phyloP scores from a whole-genome alignment of 2,113 vertebrate genomes.

The Elanus axillaris region DNA sequence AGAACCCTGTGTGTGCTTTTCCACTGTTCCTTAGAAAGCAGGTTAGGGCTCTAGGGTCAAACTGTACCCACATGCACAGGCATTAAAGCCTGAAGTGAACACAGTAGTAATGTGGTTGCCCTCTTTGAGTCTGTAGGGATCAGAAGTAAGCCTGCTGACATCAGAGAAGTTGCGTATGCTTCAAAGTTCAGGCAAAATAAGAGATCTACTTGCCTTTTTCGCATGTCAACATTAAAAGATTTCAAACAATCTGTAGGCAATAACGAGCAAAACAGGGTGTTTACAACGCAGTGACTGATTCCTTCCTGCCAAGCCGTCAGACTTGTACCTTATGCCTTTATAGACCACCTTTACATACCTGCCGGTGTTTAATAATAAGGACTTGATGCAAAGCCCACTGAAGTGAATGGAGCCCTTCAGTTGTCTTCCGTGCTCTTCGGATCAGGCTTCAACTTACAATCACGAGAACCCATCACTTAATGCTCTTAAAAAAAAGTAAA shows the following conservation, averaged over 20 bases:
- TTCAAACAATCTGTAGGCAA: not conserved
- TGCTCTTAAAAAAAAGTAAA: not conserved
- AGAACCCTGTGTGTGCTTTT: not conserved
- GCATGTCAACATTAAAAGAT: not conserved
- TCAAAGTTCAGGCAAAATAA: not conserved
- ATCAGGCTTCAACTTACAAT: not conserved
- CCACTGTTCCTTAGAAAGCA: not conserved
- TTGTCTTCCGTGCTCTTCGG: not conserved
- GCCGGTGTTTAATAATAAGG: not conserved
- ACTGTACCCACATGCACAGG: accelerated
- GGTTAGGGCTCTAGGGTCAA: not conserved
- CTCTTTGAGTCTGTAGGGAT: not conserved
- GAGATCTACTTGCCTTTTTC: not conserved
- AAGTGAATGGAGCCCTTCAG: not conserved
- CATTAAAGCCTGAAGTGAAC: not conserved
- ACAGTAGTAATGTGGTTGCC: not conserved
- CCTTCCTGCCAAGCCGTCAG: not conserved
- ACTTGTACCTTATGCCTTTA: not conserved
- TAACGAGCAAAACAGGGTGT: not conserved
- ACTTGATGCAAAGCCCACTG: not conserved
- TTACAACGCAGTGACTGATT: not conserved
- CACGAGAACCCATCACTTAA: not conserved
- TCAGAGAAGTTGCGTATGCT: not conserved
- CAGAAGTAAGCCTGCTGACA: not conserved
- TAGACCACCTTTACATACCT: not conserved